Conservation (phyloP, 2,888 invertebrate genomes). For the Mesorhabditis sp. region DNA sequence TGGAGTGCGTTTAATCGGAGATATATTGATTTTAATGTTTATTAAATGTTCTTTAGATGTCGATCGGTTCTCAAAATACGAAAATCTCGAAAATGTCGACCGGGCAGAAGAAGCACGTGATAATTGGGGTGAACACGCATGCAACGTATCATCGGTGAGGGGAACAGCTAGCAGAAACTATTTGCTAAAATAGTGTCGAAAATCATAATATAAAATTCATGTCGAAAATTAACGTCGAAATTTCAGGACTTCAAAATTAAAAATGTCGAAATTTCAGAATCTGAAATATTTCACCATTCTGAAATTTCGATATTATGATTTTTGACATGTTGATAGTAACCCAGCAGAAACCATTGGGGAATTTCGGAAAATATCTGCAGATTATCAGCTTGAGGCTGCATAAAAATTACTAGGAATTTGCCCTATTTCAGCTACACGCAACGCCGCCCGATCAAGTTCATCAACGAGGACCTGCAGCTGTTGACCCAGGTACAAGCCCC, state of each 20-base stretch:
- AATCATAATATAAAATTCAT: too few species aligned
- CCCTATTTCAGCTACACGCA: conserved; percentile 41
- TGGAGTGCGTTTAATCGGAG: not conserved
- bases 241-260: too few species aligned
- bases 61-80: conserved; percentile 46
- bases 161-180: not conserved
- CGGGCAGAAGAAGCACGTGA: conserved; percentile 49
- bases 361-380: not conserved
- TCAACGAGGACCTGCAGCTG: conserved; percentile 43
- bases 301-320: too few species aligned
- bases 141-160: conserved; percentile 43
- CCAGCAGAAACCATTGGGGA: too few species aligned
- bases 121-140: conserved; percentile 54
- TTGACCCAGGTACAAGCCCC: conserved; percentile 23
- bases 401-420: not conserved
- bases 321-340: too few species aligned
- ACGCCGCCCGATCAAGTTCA: conserved; percentile 46
- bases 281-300: too few species aligned
- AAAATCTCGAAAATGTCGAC: conserved; percentile 48
- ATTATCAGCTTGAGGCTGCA: not conserved
- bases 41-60: conserved; percentile 28
- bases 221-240: too few species aligned
- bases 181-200: too few species aligned
- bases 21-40: not conserved
- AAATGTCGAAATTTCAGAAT: too few species aligned